A percentile compares a stretch with the other conserved stretches of the same genome.
Evolutionary conservation across 2,113 vertebrate genomes (phyloP).

Genomic region (Malaclemys terrapin): DNA sequence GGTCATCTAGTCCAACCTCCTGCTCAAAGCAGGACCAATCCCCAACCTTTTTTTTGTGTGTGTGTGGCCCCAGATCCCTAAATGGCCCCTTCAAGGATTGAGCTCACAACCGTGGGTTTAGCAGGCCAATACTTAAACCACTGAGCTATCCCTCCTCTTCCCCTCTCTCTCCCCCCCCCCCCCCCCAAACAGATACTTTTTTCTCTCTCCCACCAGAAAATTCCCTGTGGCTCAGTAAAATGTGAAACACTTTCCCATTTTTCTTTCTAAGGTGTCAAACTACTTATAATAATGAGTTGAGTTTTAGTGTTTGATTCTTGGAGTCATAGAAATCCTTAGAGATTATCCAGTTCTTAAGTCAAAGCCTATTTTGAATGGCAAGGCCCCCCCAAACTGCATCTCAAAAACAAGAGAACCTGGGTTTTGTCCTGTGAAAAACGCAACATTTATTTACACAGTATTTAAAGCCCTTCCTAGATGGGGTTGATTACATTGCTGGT

Average conservation of each 20-base stretch:
- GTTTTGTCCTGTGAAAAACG: neutral
- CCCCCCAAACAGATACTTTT: neutral
- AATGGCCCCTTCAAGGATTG: too few relatives aligned
- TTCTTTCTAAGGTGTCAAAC: neutral
- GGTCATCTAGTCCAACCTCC: too few relatives aligned
- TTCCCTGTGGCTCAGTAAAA: neutral
- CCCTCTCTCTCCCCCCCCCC: too few relatives aligned
- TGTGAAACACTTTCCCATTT: neutral
- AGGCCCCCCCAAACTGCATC: neutral
- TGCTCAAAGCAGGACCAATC: too few relatives aligned
- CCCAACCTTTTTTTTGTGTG: too few relatives aligned
- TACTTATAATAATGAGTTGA: neutral
- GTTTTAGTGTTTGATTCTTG: neutral
- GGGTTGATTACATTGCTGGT: neutral
- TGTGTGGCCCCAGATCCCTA: too few relatives aligned
- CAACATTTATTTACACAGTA: neutral
- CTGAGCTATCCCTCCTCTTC: too few relatives aligned
- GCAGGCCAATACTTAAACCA: too few relatives aligned
- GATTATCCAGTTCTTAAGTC: neutral
- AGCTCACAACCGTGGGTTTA: too few relatives aligned
- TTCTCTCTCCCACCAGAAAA: neutral
- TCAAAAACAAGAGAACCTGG: neutral
- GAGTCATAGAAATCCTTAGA: neutral
- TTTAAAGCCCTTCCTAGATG: neutral
- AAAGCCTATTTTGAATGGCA: fast-evolving